Evolutionary conservation across 2,113 vertebrate species (phyloP).

Genomic region (Speoplatyrhinus poulsoni): DNA sequence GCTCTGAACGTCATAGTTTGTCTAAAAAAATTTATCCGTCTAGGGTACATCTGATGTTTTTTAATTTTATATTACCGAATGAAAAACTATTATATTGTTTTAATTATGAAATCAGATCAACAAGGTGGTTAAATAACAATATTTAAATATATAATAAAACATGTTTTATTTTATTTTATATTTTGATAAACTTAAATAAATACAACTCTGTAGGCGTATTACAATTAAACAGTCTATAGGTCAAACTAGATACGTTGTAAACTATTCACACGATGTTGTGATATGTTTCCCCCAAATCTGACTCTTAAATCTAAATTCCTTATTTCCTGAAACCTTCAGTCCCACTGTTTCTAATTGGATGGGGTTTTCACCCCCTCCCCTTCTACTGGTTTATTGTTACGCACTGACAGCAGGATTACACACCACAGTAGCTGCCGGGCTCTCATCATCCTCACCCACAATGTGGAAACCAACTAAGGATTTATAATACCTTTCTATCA

Average conservation of each 20-base stretch:
- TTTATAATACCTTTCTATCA: slow-evolving; percentile 48
- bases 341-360: slow-evolving; percentile 60
- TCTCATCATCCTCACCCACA: slow-evolving; percentile 40
- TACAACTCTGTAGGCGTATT: too few relatives aligned
- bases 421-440: slow-evolving; percentile 54
- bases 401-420: slow-evolving; percentile 69
- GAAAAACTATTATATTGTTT: too few relatives aligned
- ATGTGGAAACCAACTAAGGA: slow-evolving; percentile 69
- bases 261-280: not conserved
- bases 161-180: too few relatives aligned
- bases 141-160: too few relatives aligned
- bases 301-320: slow-evolving; percentile 4
- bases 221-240: too few relatives aligned
- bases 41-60: too few relatives aligned
- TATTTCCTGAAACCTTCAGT: slow-evolving; percentile 50
- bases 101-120: too few relatives aligned
- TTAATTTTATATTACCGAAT: too few relatives aligned
- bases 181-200: too few relatives aligned
- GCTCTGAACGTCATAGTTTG: not conserved
- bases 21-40: not conserved
- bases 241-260: not conserved
- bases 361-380: slow-evolving; percentile 12
- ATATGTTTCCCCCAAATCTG: not conserved
- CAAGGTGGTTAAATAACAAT: too few relatives aligned
- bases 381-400: slow-evolving; percentile 56